These are phyloP conservation scores for Dicentrarchus labrax DNA, from an alignment of 2,113 vertebrate genomes.

Conservation along the genomic window DNA sequence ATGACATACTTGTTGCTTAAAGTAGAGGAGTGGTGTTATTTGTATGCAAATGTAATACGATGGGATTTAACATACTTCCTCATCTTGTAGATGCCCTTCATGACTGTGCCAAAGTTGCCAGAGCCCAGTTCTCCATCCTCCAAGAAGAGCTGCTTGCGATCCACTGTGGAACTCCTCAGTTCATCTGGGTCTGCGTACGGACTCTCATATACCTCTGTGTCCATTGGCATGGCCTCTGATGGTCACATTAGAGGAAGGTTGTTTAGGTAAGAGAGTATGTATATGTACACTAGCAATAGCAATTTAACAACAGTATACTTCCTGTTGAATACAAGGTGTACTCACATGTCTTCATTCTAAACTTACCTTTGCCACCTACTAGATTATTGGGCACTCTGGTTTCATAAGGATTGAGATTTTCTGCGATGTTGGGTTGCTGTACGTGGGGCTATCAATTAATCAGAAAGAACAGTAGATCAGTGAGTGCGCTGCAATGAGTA, in stretches of 20 bases:
- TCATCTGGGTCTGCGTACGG: slow-evolving; percentile 98
- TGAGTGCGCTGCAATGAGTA: not conserved
- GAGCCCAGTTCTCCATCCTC: slow-evolving; percentile 96
- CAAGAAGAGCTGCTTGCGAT: slow-evolving; percentile 87
- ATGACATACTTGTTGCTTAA: not conserved
- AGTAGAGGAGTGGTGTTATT: not conserved
- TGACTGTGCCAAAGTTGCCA: slow-evolving; percentile 97
- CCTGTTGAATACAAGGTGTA: not conserved
- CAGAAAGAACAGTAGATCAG: not conserved
- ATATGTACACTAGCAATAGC: not conserved
- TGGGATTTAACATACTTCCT: slow-evolving; percentile 87
- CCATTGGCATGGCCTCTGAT: slow-evolving; percentile 92
- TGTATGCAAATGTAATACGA: not conserved
- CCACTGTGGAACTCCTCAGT: slow-evolving; percentile 90
- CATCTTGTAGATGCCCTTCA: slow-evolving; percentile 93
- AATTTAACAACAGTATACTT: not conserved
- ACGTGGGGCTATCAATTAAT: not conserved
- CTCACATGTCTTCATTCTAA: not conserved
- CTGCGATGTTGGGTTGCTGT: not conserved
- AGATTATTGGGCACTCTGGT: slow-evolving; percentile 21
- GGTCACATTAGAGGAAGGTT: not conserved
- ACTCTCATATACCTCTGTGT: slow-evolving; percentile 94
- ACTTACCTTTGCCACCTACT: slow-evolving; percentile 45
- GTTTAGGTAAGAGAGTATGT: not conserved
- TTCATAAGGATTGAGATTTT: slow-evolving; percentile 69